A percentile compares a stretch with the other conserved stretches of the same genome.
Conservation (phyloP, 2,888 invertebrate species). For the Ophion ellenae region DNA sequence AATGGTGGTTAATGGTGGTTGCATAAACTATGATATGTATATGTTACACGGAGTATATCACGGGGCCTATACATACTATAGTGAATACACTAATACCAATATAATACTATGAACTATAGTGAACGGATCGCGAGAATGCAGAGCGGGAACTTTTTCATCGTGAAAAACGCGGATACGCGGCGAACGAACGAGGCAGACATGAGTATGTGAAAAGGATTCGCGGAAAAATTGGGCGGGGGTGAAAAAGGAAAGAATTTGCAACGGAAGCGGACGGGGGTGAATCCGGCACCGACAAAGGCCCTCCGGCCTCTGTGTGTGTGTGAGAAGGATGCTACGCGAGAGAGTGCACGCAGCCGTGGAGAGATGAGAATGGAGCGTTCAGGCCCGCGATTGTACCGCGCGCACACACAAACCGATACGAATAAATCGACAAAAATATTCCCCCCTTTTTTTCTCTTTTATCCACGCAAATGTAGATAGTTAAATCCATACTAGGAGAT, state of each 20-base stretch:
- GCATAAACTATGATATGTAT: slow-evolving; percentile 57
- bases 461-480: neutral
- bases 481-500: neutral
- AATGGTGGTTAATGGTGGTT: too few relatives aligned
- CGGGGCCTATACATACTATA: slow-evolving; percentile 8
- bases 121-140: slow-evolving; percentile 12
- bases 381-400: slow-evolving; percentile 37
- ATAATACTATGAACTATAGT: slow-evolving; percentile 25
- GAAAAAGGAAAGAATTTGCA: slow-evolving; percentile 60
- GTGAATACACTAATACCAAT: too few relatives aligned
- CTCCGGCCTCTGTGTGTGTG: slow-evolving; percentile 3
- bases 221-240: slow-evolving; percentile 19
- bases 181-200: slow-evolving; percentile 36
- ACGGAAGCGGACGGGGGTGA: slow-evolving; percentile 61
- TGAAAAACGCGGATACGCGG: slow-evolving; percentile 50
- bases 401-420: slow-evolving; percentile 29
- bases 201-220: slow-evolving; percentile 53
- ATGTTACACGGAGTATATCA: slow-evolving; percentile 40
- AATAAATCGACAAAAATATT: slow-evolving; percentile 35
- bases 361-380: slow-evolving; percentile 42
- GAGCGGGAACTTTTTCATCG: slow-evolving; percentile 30
- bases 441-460: neutral
- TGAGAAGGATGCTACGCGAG: slow-evolving; percentile 28
- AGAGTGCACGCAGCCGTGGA: slow-evolving; percentile 33
- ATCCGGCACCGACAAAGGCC: slow-evolving; percentile 54